These are phyloP conservation scores for Ophion ellenae DNA, from an alignment of 2,888 invertebrate genomes.

Conservation along the genomic window DNA sequence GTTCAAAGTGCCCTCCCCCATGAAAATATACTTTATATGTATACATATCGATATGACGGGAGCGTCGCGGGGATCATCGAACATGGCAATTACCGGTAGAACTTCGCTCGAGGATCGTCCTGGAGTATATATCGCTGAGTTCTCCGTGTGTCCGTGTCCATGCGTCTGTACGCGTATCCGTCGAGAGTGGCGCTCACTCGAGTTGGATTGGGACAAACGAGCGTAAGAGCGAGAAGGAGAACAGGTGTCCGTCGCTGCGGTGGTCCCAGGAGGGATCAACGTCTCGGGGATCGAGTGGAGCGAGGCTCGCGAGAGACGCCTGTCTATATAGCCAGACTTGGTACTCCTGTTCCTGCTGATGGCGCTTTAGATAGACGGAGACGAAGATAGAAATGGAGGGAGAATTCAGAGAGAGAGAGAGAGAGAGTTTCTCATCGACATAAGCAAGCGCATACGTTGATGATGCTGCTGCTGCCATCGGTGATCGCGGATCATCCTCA, in stretches of 20 bases:
- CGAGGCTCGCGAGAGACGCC: constrained; percentile 45
- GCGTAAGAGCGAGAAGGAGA: constrained; percentile 54
- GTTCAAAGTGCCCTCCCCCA: neutral
- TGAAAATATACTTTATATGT: neutral
- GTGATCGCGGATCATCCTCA: constrained; percentile 62
- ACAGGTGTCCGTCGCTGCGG: constrained; percentile 64
- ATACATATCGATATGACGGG: constrained; percentile 10
- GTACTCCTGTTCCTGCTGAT: constrained; percentile 45
- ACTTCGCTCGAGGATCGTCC: constrained; percentile 45
- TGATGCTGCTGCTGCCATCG: constrained; percentile 1
- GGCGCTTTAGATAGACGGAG: constrained; percentile 44
- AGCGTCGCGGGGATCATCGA: constrained; percentile 53
- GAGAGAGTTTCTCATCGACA: constrained; percentile 29
- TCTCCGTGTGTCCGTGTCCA: neutral
- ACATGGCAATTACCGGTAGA: constrained; percentile 61
- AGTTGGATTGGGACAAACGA: constrained; percentile 20
- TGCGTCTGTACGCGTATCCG: constrained; percentile 1
- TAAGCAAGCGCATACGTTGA: constrained; percentile 18
- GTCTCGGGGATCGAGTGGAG: constrained; percentile 62
- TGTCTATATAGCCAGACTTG: constrained; percentile 42
- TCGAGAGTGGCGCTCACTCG: constrained; percentile 16
- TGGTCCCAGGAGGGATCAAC: constrained; percentile 70
- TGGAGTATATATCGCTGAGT: constrained; percentile 5
- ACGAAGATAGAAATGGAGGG: neutral
- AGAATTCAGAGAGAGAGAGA: neutral